Percentiles rank a stretch among this genome's conserved stretches.
phyloP scores from a whole-genome alignment of 2,888 invertebrate genomes.

The Strigamia transsilvanica region DNA sequence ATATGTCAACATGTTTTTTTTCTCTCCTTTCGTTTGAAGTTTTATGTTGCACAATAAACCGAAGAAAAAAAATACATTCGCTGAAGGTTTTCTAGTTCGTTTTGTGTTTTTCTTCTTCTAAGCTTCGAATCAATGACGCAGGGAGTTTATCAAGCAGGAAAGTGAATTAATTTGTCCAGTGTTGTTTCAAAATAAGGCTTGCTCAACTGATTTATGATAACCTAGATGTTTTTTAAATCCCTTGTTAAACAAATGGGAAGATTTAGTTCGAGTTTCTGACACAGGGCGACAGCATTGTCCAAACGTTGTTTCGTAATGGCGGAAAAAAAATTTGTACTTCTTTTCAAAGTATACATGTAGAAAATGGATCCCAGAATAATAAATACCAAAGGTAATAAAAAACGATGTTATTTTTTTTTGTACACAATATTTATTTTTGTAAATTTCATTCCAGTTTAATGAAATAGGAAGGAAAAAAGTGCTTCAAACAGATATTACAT shows the following conservation, averaged over 20 bases:
- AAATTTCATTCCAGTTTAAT: slow-evolving; percentile 7
- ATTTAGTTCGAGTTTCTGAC: neutral
- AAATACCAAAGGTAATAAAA: no score
- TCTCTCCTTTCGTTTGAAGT: no score
- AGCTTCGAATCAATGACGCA: neutral
- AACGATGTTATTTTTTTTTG: no score
- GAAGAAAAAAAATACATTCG: no score
- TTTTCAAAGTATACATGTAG: no score
- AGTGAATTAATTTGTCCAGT: neutral
- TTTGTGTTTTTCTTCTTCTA: neutral
- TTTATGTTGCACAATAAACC: no score
- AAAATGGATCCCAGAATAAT: no score
- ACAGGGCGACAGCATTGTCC: neutral
- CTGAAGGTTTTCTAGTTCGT: neutral
- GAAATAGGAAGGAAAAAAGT: neutral
- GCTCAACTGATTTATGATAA: neutral
- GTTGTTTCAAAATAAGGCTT: neutral
- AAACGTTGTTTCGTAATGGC: no score
- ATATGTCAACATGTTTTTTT: no score
- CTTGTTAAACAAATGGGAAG: neutral
- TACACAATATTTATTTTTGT: neutral
- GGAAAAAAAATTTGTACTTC: no score
- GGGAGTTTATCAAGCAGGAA: neutral
- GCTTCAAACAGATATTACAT: neutral
- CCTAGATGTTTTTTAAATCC: neutral